A percentile compares a stretch with the other conserved stretches of the same genome.
Conservation (phyloP, 2,113 vertebrate species). For the Aix galericulata region DNA sequence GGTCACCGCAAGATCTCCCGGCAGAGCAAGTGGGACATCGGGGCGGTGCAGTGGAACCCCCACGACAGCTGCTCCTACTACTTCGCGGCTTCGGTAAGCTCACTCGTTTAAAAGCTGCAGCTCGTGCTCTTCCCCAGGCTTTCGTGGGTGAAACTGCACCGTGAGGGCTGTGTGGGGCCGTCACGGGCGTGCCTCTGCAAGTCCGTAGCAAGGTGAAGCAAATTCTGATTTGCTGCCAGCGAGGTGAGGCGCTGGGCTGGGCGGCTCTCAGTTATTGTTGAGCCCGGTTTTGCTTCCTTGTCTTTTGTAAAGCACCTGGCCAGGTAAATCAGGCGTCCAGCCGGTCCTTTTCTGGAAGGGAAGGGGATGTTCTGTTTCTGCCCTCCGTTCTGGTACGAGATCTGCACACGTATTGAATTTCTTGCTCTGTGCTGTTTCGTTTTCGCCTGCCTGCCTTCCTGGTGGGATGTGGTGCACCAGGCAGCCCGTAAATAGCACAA, state of each 20-base stretch:
- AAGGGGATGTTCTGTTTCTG: neutral
- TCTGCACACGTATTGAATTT: neutral
- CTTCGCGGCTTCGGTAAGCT: constrained; percentile 92
- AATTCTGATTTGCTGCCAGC: neutral
- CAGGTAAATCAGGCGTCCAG: neutral
- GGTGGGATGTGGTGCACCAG: neutral
- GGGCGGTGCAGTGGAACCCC: constrained; percentile 97
- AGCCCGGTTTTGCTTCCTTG: neutral
- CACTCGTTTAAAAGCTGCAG: neutral
- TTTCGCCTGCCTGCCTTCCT: neutral
- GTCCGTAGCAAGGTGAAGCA: neutral
- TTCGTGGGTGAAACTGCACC: neutral
- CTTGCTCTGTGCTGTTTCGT: neutral
- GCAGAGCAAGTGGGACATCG: constrained; percentile 98
- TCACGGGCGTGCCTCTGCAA: neutral
- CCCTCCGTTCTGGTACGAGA: neutral
- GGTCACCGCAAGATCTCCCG: constrained; percentile 90
- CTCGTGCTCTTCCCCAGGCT: accelerated
- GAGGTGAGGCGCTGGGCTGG: neutral
- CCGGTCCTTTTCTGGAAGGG: neutral
- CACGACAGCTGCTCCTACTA: constrained; percentile 86
- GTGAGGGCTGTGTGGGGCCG: neutral
- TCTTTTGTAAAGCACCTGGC: neutral
- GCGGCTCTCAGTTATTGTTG: neutral
- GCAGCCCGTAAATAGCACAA: neutral